Evolutionary conservation across 2,797 vertebrate species (phyloP).

Genomic region (Decapterus maruadsi): DNA sequence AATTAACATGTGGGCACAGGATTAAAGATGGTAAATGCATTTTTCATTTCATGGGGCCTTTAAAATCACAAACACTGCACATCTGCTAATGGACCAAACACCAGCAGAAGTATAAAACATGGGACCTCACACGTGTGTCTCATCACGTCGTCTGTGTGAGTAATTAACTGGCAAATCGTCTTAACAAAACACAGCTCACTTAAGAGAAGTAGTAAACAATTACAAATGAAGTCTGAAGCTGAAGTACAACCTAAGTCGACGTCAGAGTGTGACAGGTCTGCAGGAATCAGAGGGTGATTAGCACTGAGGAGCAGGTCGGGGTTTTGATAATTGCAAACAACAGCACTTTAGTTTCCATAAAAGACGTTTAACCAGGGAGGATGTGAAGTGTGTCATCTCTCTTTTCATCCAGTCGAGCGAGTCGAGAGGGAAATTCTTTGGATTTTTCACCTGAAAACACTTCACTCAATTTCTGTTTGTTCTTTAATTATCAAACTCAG

Average conservation of each 20-base stretch:
- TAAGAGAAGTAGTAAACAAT: conserved; percentile 29
- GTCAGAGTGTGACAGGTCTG: conserved; percentile 22
- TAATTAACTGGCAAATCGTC: neutral
- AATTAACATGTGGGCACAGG: too few species aligned
- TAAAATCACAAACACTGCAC: too few species aligned
- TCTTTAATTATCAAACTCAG: conserved; percentile 25
- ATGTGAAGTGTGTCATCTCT: conserved; percentile 37
- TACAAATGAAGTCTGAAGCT: conserved; percentile 13
- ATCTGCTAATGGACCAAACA: too few species aligned
- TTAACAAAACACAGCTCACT: conserved; percentile 31
- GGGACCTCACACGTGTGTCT: conserved; percentile 10
- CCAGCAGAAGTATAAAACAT: too few species aligned
- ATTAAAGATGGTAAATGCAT: too few species aligned
- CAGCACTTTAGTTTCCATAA: conserved; percentile 46
- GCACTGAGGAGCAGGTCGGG: conserved; percentile 16
- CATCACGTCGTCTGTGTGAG: conserved; percentile 14
- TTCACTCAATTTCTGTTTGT: conserved; percentile 33
- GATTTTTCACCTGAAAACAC: conserved; percentile 20
- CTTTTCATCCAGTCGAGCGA: conserved; percentile 25
- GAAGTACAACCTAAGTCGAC: conserved; percentile 23
- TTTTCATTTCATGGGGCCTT: too few species aligned
- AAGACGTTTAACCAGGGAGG: conserved; percentile 46
- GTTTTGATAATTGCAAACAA: conserved; percentile 51
- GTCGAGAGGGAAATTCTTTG: conserved; percentile 5
- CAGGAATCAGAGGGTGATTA: conserved; percentile 26